Conservation (phyloP, 2,888 invertebrate genomes). For the Rhagonycha fulva region DNA sequence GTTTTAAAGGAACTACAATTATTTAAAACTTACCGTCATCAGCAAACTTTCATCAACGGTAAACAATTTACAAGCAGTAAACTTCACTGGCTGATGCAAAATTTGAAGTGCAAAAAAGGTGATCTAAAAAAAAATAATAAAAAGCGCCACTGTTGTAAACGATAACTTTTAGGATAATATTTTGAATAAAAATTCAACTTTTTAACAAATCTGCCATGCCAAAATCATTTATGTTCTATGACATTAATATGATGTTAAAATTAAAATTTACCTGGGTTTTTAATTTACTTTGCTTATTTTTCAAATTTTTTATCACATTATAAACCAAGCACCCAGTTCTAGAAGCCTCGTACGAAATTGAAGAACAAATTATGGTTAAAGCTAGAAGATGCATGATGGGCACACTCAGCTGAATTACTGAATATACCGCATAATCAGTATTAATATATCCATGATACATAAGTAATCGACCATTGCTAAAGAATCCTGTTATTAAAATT, state of each 20-base stretch:
- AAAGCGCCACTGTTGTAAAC: too few relatives aligned
- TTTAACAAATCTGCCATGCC: too few relatives aligned
- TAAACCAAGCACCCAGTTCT: neutral
- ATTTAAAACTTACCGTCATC: neutral
- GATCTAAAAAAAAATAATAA: too few relatives aligned
- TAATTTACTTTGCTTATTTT: neutral
- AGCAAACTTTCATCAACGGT: neutral
- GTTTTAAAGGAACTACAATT: neutral
- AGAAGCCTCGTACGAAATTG: neutral
- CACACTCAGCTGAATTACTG: neutral
- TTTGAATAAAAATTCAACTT: too few relatives aligned
- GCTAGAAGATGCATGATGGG: neutral
- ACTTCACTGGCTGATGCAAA: neutral
- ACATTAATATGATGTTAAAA: too few relatives aligned
- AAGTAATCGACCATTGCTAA: neutral
- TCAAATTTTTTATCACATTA: neutral
- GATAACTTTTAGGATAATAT: too few relatives aligned
- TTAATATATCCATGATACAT: neutral
- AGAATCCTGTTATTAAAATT: neutral
- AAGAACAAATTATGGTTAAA: neutral
- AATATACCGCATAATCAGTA: neutral
- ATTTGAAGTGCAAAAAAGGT: neutral
- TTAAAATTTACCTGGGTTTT: neutral
- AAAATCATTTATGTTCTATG: too few relatives aligned
- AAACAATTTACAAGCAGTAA: neutral